Evolutionary conservation across 2,797 vertebrate genomes (phyloP), one percentile per base, ranked within the genome.

Genomic region (Epinephelus awoara): DNA sequence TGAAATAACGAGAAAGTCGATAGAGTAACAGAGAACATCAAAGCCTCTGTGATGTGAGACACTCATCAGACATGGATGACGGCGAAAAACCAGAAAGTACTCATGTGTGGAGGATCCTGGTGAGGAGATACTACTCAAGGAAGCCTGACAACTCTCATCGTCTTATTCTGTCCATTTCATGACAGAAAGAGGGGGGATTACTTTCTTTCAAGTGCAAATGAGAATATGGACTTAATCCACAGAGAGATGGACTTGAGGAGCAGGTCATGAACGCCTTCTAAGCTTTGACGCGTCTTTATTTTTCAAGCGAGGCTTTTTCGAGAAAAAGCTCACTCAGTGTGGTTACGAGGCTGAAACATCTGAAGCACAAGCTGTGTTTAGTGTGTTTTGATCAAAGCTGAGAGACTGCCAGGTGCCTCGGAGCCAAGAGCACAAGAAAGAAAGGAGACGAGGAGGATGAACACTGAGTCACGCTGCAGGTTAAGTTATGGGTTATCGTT

Each of bases 161-260:
- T 84, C 78, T 82, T 80, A 85, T 82, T 88, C 71, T 38, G 77
- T 89, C 75, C 71, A 81, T 85, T 89, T 89, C 67, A 67, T 27
- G 66, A 81, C 85, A 89, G 90, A 66, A 63, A 75, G 80, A 59
- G 64, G 56, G 66, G 25, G 73, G 85, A 90, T 92, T 89, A 80
- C 75, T 84, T 86, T 85, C 84, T 93, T 93, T 94, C 71, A 91
- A 91, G 92, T 92, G 92, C 85, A 93, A 93, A 94, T 90, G 79
- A 92, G 77, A 92, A 88, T 70, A 64, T 80, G 79, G 88, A 82
- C 82, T 79, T 91, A 92, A 93, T 94, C 90, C 89, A 77, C 63
- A 65, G 61, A 81, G 75, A 78, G 79, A 87, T 77, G 88, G 85
- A 87, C 87, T 40, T 67, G 55, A 67, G 65, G 83, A 80, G 76